Evolutionary conservation across 2,888 invertebrate genomes (phyloP), one percentile per base, ranked within the genome.

Genomic region (Gastracanthus pulcherrimus): DNA sequence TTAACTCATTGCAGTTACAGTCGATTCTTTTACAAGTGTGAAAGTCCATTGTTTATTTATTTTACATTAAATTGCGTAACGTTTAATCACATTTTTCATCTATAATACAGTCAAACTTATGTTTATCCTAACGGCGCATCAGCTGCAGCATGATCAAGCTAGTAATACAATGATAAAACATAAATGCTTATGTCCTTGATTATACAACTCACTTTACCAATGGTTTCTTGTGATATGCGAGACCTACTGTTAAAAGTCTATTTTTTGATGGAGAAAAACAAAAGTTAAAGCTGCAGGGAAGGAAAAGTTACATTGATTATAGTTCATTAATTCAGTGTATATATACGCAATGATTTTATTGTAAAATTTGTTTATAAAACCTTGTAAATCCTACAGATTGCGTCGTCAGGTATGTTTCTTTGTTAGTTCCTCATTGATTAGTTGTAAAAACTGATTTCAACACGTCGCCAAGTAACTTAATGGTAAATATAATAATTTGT

Each of bases 31-130:
- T 55, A 38, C 71, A 64, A 76, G 36, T 78, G 45, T 74, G 67
- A 67, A 74, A 69, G 36, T 70, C 55, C 34, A 48, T 64, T 41
- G 55, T 11, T 55, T 34, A 34, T 62, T 79, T 74, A 48, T 74
- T 74, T 74, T 80, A 80, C 74, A 80, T 74, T 72, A 19, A 79
- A 79, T 13, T 74, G 72, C 36, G 41, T 79, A 67, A 79, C 58
- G 34, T 72, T 72, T 48, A 74, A 80, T 80, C 74, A 80, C 74
- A 80, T 67, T 80, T 51, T 51, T 62, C 41, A 58, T 58, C 58
- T 67, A 69, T 69, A 60, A 58, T 76, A 76, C 76, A 69, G 70
- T 60, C 34, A 48, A 70, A 58, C 31, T 66, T 26, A 79, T 67
- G 36, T n/a, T 55, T 74, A 58, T 60, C 29, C 29, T 48, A 80